Evolutionary conservation across 30 jellyfish, hydroid and myxozoan genomes (phyloP).

Genomic region (Clytia hemisphaerica): DNA sequence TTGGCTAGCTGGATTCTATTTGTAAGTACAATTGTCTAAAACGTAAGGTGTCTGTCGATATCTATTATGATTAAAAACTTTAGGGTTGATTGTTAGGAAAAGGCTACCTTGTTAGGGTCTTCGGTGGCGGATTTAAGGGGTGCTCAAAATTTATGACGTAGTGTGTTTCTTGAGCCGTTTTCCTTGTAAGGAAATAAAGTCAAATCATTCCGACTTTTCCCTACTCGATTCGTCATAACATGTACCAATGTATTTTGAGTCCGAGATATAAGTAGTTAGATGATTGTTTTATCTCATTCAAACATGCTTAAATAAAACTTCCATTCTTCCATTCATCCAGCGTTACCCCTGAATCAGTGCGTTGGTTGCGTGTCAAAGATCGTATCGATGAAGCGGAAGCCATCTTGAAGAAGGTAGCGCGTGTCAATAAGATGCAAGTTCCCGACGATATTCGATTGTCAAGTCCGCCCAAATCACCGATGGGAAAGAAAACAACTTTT

Average conservation of each 20-base stretch:
- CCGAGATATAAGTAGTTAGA: too few relatives aligned
- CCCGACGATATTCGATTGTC: constrained; percentile 70
- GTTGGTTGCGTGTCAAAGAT: constrained; percentile 88
- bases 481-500: constrained; percentile 24
- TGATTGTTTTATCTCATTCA: neutral
- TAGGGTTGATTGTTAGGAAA: too few relatives aligned
- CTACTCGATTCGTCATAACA: too few relatives aligned
- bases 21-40: constrained; percentile 32
- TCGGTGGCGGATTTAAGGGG: too few relatives aligned
- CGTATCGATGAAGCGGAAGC: constrained; percentile 69
- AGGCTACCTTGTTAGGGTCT: too few relatives aligned
- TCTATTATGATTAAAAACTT: neutral
- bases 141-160: too few relatives aligned
- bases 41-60: neutral
- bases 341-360: constrained; percentile 81
- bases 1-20: constrained; percentile 47
- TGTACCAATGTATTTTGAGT: too few relatives aligned
- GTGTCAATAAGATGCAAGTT: constrained; percentile 49
- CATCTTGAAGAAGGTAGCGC: constrained; percentile 47
- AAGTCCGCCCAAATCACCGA: constrained; percentile 9
- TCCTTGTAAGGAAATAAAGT: too few relatives aligned
- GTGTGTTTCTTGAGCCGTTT: too few relatives aligned
- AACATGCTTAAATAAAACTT: neutral
- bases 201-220: too few relatives aligned
- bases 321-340: constrained; percentile 16